Evolutionary conservation across 2,888 invertebrate genomes (phyloP).

Genomic region (Pteria penguin): DNA sequence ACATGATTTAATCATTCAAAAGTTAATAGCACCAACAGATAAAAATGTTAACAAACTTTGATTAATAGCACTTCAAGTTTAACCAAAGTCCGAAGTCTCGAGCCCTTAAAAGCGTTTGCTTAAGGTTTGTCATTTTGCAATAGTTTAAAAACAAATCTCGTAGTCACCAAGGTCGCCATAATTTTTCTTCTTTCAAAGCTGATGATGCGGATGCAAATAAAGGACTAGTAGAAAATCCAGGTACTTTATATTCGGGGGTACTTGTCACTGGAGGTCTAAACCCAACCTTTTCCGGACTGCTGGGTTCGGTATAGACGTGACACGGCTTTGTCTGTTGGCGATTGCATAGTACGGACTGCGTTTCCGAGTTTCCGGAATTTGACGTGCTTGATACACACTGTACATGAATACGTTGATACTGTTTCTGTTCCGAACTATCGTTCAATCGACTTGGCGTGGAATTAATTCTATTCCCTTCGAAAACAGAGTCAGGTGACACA

Average conservation of each 20-base stretch:
- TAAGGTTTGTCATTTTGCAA: neutral
- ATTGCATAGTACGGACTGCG: no score
- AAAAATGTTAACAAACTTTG: no score
- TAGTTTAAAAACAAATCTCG: neutral
- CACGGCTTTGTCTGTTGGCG: no score
- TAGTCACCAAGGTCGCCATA: constrained; percentile 66
- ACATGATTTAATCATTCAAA: no score
- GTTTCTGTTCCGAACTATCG: neutral
- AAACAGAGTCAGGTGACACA: constrained; percentile 51
- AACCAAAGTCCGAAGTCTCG: neutral
- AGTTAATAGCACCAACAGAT: no score
- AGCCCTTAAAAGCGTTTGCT: neutral
- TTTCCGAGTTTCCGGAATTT: neutral
- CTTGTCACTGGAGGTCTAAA: neutral
- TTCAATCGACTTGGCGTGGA: neutral
- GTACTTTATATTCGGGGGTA: constrained; percentile 18
- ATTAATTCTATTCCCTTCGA: constrained; percentile 30
- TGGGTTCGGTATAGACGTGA: no score
- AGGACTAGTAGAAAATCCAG: constrained; percentile 25
- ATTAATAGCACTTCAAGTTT: no score
- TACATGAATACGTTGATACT: neutral
- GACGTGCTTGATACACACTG: neutral
- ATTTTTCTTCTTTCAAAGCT: constrained; percentile 58
- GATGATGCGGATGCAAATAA: constrained; percentile 24
- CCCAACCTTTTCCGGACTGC: neutral